These are phyloP conservation scores for Orius laevigatus DNA, from an alignment of 1,140 invertebrate genomes.

Conservation along the genomic window DNA sequence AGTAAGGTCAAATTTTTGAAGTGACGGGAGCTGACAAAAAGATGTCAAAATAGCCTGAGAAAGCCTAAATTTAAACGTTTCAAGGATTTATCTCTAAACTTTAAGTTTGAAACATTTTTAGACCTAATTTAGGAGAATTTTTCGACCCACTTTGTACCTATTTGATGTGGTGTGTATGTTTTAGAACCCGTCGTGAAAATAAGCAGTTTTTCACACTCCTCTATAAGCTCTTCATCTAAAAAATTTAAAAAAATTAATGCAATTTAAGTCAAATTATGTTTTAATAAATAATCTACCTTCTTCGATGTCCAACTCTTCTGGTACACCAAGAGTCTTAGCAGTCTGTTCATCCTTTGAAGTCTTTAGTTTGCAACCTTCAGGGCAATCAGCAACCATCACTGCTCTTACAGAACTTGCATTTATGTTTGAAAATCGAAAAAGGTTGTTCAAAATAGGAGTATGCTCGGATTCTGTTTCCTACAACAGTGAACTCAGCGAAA, in stretches of 20 bases:
- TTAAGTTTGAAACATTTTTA: too few relatives aligned
- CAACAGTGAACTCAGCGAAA: neutral
- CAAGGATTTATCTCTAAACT: too few relatives aligned
- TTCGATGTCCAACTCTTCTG: conserved; percentile 15
- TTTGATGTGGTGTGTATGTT: conserved; percentile 76
- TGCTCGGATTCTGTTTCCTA: conserved; percentile 57
- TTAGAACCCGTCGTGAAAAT: conserved; percentile 75
- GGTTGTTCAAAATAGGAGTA: conserved; percentile 59
- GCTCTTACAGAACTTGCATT: conserved; percentile 65
- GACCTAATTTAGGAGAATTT: too few relatives aligned
- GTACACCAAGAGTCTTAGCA: too few relatives aligned
- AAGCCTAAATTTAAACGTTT: too few relatives aligned
- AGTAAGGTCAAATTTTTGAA: too few relatives aligned
- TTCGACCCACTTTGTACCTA: too few relatives aligned
- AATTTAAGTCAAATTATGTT: neutral
- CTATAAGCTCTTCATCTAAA: conserved; percentile 27
- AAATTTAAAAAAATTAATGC: neutral
- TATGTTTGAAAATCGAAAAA: conserved; percentile 66
- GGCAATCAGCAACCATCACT: conserved; percentile 28
- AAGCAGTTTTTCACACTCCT: conserved; percentile 49
- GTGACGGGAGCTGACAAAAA: too few relatives aligned
- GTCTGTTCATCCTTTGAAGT: too few relatives aligned
- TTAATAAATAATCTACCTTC: conserved; percentile 17
- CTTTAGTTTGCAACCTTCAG: conserved; percentile 21
- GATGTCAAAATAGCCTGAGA: too few relatives aligned